Percentiles rank a stretch among this genome's conserved stretches.
phyloP scores from a whole-genome alignment of 2,797 vertebrate species.

The Lophius americanus region DNA sequence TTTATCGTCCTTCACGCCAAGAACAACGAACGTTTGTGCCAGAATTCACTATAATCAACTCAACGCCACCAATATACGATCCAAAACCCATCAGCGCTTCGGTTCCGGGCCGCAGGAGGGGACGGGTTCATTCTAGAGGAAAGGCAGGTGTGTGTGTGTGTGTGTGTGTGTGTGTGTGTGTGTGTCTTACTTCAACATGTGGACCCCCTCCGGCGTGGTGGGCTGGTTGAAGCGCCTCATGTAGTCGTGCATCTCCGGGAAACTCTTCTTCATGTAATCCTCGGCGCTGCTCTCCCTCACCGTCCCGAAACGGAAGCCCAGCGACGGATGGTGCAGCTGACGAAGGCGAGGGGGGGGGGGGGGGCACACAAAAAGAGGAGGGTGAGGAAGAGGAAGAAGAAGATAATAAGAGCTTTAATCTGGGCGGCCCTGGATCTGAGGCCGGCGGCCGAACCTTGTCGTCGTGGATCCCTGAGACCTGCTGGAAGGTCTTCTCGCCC shows the following conservation, averaged over 20 bases:
- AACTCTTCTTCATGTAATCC: slow-evolving; percentile 97
- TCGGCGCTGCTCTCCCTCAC: slow-evolving; percentile 97
- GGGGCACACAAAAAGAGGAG: slow-evolving; percentile 67
- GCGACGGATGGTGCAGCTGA: slow-evolving; percentile 93
- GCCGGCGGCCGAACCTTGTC: slow-evolving; percentile 80
- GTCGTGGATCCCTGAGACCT: slow-evolving; percentile 94
- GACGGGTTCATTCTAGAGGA: too few species aligned
- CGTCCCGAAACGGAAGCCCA: slow-evolving; percentile 92
- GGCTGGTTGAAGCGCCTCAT: slow-evolving; percentile 91
- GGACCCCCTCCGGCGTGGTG: slow-evolving; percentile 89
- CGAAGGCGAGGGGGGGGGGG: slow-evolving; percentile 50
- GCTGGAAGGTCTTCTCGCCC: slow-evolving; percentile 95
- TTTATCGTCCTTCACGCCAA: too few species aligned
- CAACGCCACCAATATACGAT: too few species aligned
- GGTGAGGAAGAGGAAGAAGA: slow-evolving; percentile 73
- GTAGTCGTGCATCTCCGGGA: slow-evolving; percentile 94
- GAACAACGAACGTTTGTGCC: too few species aligned
- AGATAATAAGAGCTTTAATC: neutral
- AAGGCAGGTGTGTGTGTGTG: neutral
- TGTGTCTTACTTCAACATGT: slow-evolving; percentile 90
- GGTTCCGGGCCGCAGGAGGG: too few species aligned
- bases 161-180: neutral
- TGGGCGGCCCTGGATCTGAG: too few species aligned
- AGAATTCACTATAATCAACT: too few species aligned
- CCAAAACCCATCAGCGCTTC: too few species aligned